phyloP scores from a whole-genome alignment of 2,113 vertebrate genomes.

The Drymodes brunneopygia region DNA sequence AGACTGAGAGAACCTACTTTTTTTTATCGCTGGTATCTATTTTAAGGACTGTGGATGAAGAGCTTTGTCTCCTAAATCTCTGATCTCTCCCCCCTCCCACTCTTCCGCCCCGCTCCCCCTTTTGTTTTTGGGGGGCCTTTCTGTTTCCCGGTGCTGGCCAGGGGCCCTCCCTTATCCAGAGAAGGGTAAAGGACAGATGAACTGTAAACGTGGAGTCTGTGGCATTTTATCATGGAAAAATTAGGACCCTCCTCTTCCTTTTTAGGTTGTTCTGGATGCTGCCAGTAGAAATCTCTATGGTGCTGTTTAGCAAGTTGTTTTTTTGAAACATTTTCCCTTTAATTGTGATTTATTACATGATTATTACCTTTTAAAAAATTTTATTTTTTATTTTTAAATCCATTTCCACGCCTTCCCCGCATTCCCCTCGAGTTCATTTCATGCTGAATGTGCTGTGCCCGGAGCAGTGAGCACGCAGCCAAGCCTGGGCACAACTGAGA shows the following conservation, averaged over 20 bases:
- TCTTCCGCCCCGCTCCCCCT: rapidly evolving
- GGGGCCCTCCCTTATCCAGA: not conserved
- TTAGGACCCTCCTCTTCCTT: not conserved
- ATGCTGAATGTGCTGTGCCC: not conserved
- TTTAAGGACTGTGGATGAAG: not conserved
- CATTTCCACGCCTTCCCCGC: not conserved
- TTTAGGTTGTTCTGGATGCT: not conserved
- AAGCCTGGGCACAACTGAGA: not conserved
- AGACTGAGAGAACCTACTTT: not conserved
- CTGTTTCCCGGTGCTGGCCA: not conserved
- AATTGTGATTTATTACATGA: not conserved
- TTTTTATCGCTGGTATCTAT: not conserved
- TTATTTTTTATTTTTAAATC: not conserved
- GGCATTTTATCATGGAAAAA: not conserved
- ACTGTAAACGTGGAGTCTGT: not conserved
- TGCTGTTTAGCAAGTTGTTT: slow-evolving; percentile 36
- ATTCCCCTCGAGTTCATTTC: not conserved
- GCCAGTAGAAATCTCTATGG: slow-evolving; percentile 46
- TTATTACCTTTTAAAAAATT: not conserved
- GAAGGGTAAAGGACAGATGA: not conserved
- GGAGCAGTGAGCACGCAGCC: not conserved
- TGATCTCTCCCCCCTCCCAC: rapidly evolving
- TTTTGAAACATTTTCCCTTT: slow-evolving; percentile 3
- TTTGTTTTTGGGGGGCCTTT: not conserved
- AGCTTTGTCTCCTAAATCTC: not conserved